Evolutionary conservation across 2,113 vertebrate genomes (phyloP), one percentile per base, ranked within the genome.

Genomic region (Gadus chalcogrammus): DNA sequence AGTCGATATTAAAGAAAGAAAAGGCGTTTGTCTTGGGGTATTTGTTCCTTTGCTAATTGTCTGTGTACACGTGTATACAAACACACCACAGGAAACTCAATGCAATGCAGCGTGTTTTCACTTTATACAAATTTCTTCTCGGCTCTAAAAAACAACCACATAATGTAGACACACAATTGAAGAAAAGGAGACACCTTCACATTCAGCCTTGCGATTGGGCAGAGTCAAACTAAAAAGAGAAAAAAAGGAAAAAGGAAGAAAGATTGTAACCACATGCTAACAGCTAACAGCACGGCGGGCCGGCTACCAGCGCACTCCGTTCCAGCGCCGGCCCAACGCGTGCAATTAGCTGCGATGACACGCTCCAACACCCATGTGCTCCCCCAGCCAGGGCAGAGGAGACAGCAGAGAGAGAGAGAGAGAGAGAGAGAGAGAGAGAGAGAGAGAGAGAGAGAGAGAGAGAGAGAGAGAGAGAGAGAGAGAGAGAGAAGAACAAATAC

Each of bases 261-360:
- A 42, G 38, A 42, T 42, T 42, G 38, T 11, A 42, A 42, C 38
- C 38, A 42, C 73, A 84, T 81, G 80, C 38, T 17, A 87, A 85
- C 76, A 83, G 78, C 77, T 38, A 81, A 80, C 77, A 78, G 79
- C 77, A 82, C 74, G 79, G 38, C 38, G 38, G 38, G 5, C 52
- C 71, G 65, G 79, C 86, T 79, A 86, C 68, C 73, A 71, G 67
- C 75, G 15, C 85, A 70, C 80, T 84, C 82, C 83, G 82, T 81
- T 84, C 83, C 82, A 71, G 16, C 53, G 13, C 81, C 81, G 70
- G 79, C 82, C 84, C 85, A 79, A 88, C 80, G 83, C 88, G 82
- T 84, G 82, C 83, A 88, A 88, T 88, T 87, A 89, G 82, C 85
- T 84, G 87, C 88, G 84, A 86, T 88, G 85, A 81, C 76, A 84